phyloP scores from a whole-genome alignment of 2,888 invertebrate genomes.

The Cataglyphis livida region DNA sequence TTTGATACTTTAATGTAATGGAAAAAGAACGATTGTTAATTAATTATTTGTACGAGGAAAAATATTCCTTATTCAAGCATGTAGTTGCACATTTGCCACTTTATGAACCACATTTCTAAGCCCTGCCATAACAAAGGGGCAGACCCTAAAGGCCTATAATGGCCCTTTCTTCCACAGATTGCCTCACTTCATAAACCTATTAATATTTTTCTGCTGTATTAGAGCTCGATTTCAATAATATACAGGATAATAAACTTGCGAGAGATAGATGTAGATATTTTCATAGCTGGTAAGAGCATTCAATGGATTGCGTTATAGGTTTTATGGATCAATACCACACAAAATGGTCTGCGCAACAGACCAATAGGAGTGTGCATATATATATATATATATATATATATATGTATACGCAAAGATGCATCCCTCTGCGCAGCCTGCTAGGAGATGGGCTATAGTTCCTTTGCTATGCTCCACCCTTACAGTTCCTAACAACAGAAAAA shows the following conservation, averaged over 20 bases:
- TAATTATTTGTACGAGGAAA: slow-evolving; percentile 6
- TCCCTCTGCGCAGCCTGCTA: slow-evolving; percentile 81
- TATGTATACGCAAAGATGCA: slow-evolving; percentile 71
- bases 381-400: slow-evolving; percentile 71
- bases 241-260: slow-evolving; percentile 54
- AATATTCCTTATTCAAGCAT: slow-evolving; percentile 23
- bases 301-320: slow-evolving; percentile 81
- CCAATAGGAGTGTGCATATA: slow-evolving; percentile 78
- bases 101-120: slow-evolving; percentile 79
- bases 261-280: slow-evolving; percentile 51
- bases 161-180: slow-evolving; percentile 72
- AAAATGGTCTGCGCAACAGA: slow-evolving; percentile 81
- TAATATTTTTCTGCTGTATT: slow-evolving; percentile 77
- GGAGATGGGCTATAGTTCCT: slow-evolving; percentile 71
- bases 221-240: slow-evolving; percentile 55
- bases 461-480: slow-evolving; percentile 74
- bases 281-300: slow-evolving; percentile 66
- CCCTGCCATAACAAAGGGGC: slow-evolving; percentile 72
- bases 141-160: slow-evolving; percentile 71
- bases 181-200: slow-evolving; percentile 73
- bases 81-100: slow-evolving; percentile 48
- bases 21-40: not conserved
- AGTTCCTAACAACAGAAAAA: slow-evolving; percentile 75
- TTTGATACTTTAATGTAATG: not conserved
- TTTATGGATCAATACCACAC: slow-evolving; percentile 85